These are phyloP conservation scores for Volucella inanis DNA, from an alignment of 2,888 invertebrate species.

Conservation along the genomic window DNA sequence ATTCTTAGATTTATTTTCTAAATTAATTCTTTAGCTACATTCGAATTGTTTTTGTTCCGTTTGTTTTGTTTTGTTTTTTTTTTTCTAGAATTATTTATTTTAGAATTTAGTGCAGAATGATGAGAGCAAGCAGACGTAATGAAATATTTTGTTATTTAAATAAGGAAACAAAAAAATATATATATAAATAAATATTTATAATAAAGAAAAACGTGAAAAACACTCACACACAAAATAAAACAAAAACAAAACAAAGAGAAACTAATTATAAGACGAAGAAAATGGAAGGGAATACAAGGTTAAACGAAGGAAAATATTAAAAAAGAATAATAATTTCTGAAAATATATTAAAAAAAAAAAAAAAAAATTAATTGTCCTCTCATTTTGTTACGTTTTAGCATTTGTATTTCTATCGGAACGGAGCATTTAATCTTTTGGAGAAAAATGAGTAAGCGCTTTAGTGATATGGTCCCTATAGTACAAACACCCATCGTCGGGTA, in stretches of 20 bases:
- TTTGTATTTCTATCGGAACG: too few species aligned
- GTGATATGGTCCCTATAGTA: too few species aligned
- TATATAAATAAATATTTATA: conserved; percentile 44
- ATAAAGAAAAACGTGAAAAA: conserved; percentile 52
- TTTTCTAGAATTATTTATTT: conserved; percentile 50
- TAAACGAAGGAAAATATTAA: conserved; percentile 58
- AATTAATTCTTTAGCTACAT: conserved; percentile 69
- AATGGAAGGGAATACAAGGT: conserved; percentile 68
- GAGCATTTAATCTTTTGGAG: too few species aligned
- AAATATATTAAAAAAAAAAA: conserved; percentile 66
- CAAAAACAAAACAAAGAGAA: conserved; percentile 30
- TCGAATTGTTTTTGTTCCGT: conserved; percentile 12
- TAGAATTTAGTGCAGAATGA: conserved; percentile 46
- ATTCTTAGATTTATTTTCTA: conserved; percentile 57
- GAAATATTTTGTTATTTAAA: conserved; percentile 71
- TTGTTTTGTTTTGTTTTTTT: not conserved
- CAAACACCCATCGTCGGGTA: too few species aligned
- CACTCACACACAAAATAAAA: not conserved
- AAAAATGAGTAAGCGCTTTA: too few species aligned
- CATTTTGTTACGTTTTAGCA: too few species aligned
- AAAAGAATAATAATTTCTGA: conserved; percentile 71
- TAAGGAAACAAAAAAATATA: conserved; percentile 40
- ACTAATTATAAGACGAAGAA: conserved; percentile 49
- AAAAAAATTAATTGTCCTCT: not conserved
- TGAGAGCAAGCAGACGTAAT: conserved; percentile 47